Conservation (phyloP, 2,113 vertebrate species). For the Hemicordylus capensis region DNA sequence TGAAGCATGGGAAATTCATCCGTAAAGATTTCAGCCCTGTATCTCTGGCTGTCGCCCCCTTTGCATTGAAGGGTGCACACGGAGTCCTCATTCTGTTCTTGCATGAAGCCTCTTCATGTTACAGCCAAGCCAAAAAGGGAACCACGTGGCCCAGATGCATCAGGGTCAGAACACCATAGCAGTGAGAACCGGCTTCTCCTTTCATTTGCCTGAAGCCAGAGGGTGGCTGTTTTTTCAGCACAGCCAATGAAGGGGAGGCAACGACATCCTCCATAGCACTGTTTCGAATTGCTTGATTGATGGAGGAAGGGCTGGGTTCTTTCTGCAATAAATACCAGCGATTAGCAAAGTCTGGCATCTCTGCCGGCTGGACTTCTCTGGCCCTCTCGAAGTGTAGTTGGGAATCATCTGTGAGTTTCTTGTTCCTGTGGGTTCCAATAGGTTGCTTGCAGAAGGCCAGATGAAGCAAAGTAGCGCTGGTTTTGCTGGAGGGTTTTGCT, state of each 20-base stretch:
- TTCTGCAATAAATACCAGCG: not conserved
- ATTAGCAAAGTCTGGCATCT: not conserved
- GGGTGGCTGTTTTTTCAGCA: not conserved
- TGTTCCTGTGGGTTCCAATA: not conserved
- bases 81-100: not conserved
- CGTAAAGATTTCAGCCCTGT: no score
- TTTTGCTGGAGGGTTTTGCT: not conserved
- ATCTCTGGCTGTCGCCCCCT: no score
- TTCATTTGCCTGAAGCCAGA: conserved; percentile 26
- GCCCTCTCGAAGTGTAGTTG: not conserved
- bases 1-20: no score
- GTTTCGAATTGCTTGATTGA: not conserved
- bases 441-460: not conserved
- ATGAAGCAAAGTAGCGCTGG: rapidly evolving
- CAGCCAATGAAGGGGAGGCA: not conserved
- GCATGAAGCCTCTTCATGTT: conserved; percentile 15
- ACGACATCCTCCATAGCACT: not conserved
- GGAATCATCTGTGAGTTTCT: not conserved
- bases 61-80: not conserved
- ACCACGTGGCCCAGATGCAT: not conserved
- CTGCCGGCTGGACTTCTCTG: not conserved
- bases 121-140: conserved; percentile 20
- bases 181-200: rapidly evolving
- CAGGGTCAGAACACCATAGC: conserved; percentile 10
- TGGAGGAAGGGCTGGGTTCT: not conserved